Percentiles rank a stretch among this genome's conserved stretches.
These are phyloP conservation scores for Sylvilagus bachmani DNA, from an alignment of 2,113 vertebrate species.

Conservation along the genomic window DNA sequence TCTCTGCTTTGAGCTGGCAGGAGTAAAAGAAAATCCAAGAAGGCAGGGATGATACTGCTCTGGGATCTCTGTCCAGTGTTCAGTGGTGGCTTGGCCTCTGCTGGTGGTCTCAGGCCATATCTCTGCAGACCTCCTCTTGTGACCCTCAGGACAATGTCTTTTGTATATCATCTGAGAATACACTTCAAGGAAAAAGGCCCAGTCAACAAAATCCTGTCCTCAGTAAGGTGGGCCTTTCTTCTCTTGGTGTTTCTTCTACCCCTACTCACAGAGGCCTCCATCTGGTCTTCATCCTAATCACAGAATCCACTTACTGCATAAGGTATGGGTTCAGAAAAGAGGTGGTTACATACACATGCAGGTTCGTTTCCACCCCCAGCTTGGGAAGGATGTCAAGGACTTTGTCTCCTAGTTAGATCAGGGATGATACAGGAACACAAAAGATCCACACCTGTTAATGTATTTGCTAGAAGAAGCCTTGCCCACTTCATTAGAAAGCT, in stretches of 20 bases:
- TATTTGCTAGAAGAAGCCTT: neutral
- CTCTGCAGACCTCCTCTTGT: neutral
- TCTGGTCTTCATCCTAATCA: neutral
- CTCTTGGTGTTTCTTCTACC: neutral
- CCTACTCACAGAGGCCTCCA: neutral
- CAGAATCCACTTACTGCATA: neutral
- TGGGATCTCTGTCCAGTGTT: neutral
- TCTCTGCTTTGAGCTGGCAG: neutral
- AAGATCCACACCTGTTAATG: neutral
- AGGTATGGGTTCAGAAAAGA: neutral
- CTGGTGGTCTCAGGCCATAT: neutral
- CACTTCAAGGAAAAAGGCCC: neutral
- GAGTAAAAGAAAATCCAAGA: no score
- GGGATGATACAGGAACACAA: slow-evolving; percentile 6
- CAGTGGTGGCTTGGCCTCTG: neutral
- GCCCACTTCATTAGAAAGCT: neutral
- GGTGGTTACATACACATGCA: no score
- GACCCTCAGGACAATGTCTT: neutral
- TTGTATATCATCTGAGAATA: neutral
- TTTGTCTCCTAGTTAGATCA: neutral
- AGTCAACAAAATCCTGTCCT: neutral
- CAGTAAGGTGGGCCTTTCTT: neutral
- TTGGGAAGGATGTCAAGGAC: neutral
- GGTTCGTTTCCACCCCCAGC: neutral
- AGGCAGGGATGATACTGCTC: neutral